phyloP scores from a whole-genome alignment of 2,888 invertebrate genomes.

The Diarsia rubi region DNA sequence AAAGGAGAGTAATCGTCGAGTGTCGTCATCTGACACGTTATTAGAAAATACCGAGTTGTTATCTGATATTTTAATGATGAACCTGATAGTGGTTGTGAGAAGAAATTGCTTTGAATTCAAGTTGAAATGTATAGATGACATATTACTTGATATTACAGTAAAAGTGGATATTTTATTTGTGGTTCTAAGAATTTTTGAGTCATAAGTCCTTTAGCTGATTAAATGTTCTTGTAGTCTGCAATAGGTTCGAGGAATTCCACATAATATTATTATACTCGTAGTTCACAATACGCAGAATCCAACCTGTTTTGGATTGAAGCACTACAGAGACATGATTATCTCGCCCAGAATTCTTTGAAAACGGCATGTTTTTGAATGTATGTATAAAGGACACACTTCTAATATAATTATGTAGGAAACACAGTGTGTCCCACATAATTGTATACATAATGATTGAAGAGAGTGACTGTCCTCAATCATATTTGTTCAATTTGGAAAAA shows the following conservation, averaged over 20 bases:
- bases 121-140: conserved; percentile 31
- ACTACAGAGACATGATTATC: conserved; percentile 7
- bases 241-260: not conserved
- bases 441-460: too few species aligned
- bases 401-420: too few species aligned
- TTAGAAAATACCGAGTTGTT: conserved; percentile 62
- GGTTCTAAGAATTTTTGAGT: not conserved
- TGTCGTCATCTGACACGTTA: conserved; percentile 61
- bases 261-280: not conserved
- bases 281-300: not conserved
- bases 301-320: conserved; percentile 22
- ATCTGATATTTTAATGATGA: conserved; percentile 61
- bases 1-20: conserved; percentile 64
- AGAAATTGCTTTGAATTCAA: conserved; percentile 37
- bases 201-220: not conserved
- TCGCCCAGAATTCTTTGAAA: conserved; percentile 3
- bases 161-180: conserved; percentile 16
- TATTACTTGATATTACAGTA: conserved; percentile 25
- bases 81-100: conserved; percentile 31
- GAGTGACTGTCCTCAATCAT: conserved; percentile 15
- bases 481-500: not conserved
- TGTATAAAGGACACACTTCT: too few species aligned
- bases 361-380: conserved; percentile 5
- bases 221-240: not conserved
- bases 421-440: too few species aligned